Conservation (phyloP, 2,888 invertebrate genomes). For the Amphipyra tragopoginis region DNA sequence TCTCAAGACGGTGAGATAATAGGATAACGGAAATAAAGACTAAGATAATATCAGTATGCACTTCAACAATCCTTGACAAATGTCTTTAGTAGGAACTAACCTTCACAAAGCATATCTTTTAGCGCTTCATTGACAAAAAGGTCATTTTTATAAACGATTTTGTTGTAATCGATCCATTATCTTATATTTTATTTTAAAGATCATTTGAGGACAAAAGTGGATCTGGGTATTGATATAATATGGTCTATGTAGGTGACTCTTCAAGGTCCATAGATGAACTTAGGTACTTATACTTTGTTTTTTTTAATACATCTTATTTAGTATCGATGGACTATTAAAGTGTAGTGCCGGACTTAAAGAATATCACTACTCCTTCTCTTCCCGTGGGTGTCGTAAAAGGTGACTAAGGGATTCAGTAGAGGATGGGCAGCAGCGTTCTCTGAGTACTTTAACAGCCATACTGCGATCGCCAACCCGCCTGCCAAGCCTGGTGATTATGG, state of each 20-base stretch:
- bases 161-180: conserved; percentile 13
- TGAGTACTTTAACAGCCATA: too few relatives aligned
- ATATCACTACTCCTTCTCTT: too few relatives aligned
- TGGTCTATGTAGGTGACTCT: background rate
- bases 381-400: too few relatives aligned
- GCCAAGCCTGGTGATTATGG: too few relatives aligned
- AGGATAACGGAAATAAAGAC: conserved; percentile 37
- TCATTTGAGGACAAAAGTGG: conserved; percentile 10
- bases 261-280: background rate
- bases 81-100: conserved; percentile 37
- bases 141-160: conserved; percentile 27
- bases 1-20: conserved; percentile 22
- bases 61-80: conserved; percentile 47
- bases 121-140: conserved; percentile 32
- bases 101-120: conserved; percentile 42
- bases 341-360: too few relatives aligned
- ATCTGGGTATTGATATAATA: background rate
- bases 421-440: too few relatives aligned
- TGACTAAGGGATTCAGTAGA: too few relatives aligned
- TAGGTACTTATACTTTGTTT: too few relatives aligned
- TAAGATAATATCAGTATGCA: conserved; percentile 48
- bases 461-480: too few relatives aligned
- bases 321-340: too few relatives aligned
- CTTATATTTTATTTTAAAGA: conserved; percentile 3
- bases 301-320: too few relatives aligned